Evolutionary conservation across 2,797 vertebrate species (phyloP), one percentile per base, ranked within the genome.

Genomic region (Urophycis tenuis): DNA sequence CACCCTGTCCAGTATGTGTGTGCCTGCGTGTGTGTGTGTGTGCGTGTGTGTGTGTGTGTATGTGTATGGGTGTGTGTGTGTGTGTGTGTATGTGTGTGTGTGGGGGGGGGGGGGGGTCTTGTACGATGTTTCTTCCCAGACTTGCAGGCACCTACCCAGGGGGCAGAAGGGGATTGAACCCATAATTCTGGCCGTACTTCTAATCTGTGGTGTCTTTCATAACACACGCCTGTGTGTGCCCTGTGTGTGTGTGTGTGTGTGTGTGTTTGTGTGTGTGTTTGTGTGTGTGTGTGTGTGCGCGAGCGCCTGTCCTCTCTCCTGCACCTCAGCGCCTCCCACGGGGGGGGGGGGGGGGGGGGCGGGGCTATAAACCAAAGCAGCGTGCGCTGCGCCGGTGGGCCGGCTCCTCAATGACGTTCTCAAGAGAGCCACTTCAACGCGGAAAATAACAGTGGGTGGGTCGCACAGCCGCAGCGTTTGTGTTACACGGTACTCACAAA

Each of bases 191-290:
- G 32, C 30, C 12, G 7, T 17, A 15, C 69, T 15, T 6, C 69
- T 19, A 19, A 71, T 74, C 72, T 70, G 72, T n/a, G n/a, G 33
- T 12, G 12, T 25, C 15, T 17, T 69, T 41, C 17, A 67, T 74
- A 64, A 36, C 31, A 64, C n/a, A n/a, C n/a, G 19, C 35, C 31
- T 31, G 33, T 31, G 39, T 70, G 19, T 34, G 10, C 34, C n/a
- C n/a, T n/a, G 34, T 72, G 79, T 53, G 78, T 78, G 81, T 79
- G 75, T 35, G 72, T 32, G 32, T 9, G 31, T 77, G 82, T 32
- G 35, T 75, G 81, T 77, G 85, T 75, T 75, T 87, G 35, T 31
- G n/a, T n/a, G 45, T 31, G 33, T 31, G 39, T 70, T 14, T 34
- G 10, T 32, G 34, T 72, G 79, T 53, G 78, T 78, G 81, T 79